Conservation (phyloP, 2,113 vertebrate genomes). For the rabbit (Oryctolagus cuniculus) region mOryCun1.1 NC_091442.1:103316001-103316500, state of each 20-base stretch:
- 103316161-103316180: not conserved
- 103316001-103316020: constrained; percentile 39
- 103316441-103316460: not conserved
- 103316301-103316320: constrained; percentile 5
- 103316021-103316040: constrained; percentile 48
- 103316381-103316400: not conserved
- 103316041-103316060: constrained; percentile 11
- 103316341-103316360: constrained; percentile 23
- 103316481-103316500: not conserved
- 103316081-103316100: not conserved
- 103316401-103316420: not conserved
- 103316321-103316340: not conserved
- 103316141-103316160: not conserved
- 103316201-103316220: constrained; percentile 20
- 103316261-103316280: constrained; percentile 36
- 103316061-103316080: not conserved
- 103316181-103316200: not conserved
- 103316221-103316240: not conserved
- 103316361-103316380: not conserved
- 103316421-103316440: not conserved
- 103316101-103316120: not conserved
- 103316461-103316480: not conserved
- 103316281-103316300: constrained; percentile 51
- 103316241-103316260: not conserved
- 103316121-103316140: not conserved